Conservation (phyloP, 2,113 vertebrate species). For the Eulacestoma nigropectus region DNA sequence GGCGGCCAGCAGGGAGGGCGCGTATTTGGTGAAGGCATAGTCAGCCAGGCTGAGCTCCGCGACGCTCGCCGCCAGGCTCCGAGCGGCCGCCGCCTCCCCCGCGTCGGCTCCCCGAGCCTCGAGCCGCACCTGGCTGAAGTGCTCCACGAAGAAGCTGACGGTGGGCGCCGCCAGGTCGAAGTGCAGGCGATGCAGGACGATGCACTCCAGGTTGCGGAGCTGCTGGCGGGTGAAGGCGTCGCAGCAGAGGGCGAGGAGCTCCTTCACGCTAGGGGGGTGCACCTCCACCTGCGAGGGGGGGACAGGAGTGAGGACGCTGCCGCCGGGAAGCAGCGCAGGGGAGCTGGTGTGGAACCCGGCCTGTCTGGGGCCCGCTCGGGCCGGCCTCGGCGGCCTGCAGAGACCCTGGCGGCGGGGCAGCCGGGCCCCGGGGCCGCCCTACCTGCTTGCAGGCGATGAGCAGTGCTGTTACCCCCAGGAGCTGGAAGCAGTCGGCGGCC, state of each 20-base stretch:
- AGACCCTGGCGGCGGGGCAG: too few species aligned
- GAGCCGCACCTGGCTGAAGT: constrained; percentile 74
- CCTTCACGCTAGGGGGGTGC: constrained; percentile 79
- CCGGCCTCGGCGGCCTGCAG: neutral
- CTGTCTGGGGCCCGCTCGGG: too few species aligned
- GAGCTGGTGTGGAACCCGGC: too few species aligned
- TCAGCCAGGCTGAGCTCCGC: constrained; percentile 90
- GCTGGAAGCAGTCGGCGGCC: constrained; percentile 92
- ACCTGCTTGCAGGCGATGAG: constrained; percentile 93
- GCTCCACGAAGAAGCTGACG: constrained; percentile 86
- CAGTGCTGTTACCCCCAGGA: constrained; percentile 88
- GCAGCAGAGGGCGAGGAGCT: constrained; percentile 87
- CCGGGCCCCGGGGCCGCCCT: neutral
- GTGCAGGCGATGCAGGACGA: constrained; percentile 82
- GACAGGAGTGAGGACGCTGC: neutral
- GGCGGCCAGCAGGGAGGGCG: constrained; percentile 83
- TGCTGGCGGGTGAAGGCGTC: constrained; percentile 84
- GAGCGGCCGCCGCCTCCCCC: constrained; percentile 35
- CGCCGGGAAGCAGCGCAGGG: neutral
- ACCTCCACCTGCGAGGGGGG: constrained; percentile 82
- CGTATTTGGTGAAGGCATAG: constrained; percentile 84
- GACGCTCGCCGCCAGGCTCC: constrained; percentile 74
- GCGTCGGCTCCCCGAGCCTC: neutral
- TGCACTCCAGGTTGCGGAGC: constrained; percentile 89
- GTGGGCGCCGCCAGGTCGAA: constrained; percentile 87